phyloP scores from a whole-genome alignment of 2,797 vertebrate species.

The Microcaecilia unicolor region DNA sequence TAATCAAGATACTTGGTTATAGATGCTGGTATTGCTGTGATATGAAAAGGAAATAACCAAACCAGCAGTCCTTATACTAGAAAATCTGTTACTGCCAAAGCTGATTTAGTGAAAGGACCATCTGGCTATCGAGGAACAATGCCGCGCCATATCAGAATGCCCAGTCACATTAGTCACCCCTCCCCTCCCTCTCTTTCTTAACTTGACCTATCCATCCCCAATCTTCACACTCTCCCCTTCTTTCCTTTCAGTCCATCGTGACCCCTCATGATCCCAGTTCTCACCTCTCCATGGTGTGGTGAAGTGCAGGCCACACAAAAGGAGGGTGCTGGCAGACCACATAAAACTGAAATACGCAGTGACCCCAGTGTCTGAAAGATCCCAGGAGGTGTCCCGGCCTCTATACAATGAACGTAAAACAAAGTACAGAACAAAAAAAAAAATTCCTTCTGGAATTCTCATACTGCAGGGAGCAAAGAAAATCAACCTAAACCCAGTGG shows the following conservation, averaged over 20 bases:
- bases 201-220: conserved; percentile 46
- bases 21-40: neutral
- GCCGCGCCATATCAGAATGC: conserved; percentile 32
- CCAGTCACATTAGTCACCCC: conserved; percentile 70
- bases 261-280: conserved; percentile 43
- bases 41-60: neutral
- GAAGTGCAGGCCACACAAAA: conserved; percentile 62
- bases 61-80: conserved; percentile 24
- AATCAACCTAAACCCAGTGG: too few relatives aligned
- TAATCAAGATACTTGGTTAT: neutral
- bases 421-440: too few relatives aligned
- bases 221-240: conserved; percentile 47
- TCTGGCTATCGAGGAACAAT: conserved; percentile 75
- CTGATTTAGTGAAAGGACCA: conserved; percentile 69
- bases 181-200: too few relatives aligned
- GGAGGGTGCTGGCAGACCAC: conserved; percentile 12
- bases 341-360: neutral
- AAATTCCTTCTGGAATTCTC: neutral
- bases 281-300: conserved; percentile 41
- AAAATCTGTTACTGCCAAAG: conserved; percentile 30
- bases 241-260: conserved; percentile 43
- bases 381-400: neutral
- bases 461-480: fast-evolving
- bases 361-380: neutral
- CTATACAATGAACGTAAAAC: neutral